Evolutionary conservation across 2,113 vertebrate species (phyloP).

Genomic region (Elgaria multicarinata): DNA sequence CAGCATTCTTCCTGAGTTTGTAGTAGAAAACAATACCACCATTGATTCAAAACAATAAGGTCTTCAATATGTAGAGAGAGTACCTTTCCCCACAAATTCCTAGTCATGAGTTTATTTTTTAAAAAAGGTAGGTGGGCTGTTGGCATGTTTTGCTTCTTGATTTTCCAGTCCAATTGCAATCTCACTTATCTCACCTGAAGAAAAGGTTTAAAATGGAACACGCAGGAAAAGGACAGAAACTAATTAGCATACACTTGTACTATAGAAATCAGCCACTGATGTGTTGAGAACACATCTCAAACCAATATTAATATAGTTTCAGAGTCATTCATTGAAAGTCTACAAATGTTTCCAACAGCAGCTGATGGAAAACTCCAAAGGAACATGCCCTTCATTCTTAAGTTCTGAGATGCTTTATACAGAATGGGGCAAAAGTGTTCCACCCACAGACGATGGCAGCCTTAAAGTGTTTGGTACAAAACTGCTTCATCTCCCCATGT

Average conservation of each 20-base stretch:
- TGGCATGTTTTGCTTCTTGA: neutral
- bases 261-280: conserved; percentile 18
- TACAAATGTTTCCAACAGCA: conserved; percentile 1
- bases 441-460: neutral
- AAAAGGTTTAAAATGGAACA: neutral
- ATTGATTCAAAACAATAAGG: neutral
- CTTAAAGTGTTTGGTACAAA: conserved; percentile 43
- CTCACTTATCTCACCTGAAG: conserved; percentile 4
- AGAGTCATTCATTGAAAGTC: neutral
- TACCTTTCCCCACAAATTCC: neutral
- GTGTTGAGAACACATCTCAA: conserved; percentile 7
- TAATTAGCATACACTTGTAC: neutral
- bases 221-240: neutral
- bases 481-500: conserved; percentile 18
- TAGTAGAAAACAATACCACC: neutral
- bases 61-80: neutral
- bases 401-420: neutral
- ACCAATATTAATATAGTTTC: conserved; percentile 1
- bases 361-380: neutral
- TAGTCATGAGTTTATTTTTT: neutral
- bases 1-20: neutral
- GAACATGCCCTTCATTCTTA: conserved; percentile 8
- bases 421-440: neutral
- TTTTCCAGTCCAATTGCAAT: conserved; percentile 10
- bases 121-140: neutral